These are phyloP conservation scores for Mythimna loreyi DNA, from an alignment of 2,888 invertebrate species.

Conservation along the genomic window DNA sequence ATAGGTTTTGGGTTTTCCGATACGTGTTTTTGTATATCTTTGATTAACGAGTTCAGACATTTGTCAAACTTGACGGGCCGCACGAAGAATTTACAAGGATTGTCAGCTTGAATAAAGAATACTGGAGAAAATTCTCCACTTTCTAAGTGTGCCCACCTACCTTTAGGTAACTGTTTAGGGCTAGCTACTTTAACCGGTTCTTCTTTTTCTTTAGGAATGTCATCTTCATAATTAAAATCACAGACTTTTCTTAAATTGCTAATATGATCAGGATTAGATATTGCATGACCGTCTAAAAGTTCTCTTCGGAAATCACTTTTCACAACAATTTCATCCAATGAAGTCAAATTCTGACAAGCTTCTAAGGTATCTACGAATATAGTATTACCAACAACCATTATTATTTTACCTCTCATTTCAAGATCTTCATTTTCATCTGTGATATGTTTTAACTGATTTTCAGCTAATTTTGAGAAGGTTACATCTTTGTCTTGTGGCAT, in stretches of 20 bases:
- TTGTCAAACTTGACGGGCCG: slow-evolving; percentile 85
- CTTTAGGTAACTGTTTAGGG: slow-evolving; percentile 61
- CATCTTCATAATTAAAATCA: slow-evolving; percentile 72
- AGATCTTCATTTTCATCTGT: slow-evolving; percentile 77
- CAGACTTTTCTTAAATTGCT: slow-evolving; percentile 85
- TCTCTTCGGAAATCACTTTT: slow-evolving; percentile 89
- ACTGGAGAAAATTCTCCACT: slow-evolving; percentile 79
- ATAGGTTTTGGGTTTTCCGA: slow-evolving; percentile 66
- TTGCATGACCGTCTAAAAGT: slow-evolving; percentile 84
- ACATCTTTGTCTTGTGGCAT: slow-evolving; percentile 84
- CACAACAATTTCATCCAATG: slow-evolving; percentile 87
- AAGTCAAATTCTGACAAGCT: slow-evolving; percentile 88
- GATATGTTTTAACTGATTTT: slow-evolving; percentile 72
- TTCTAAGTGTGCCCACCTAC: slow-evolving; percentile 89
- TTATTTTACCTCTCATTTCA: slow-evolving; percentile 86
- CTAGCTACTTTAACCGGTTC: slow-evolving; percentile 59
- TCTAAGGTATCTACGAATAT: slow-evolving; percentile 92
- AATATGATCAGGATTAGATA: slow-evolving; percentile 87
- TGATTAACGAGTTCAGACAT: slow-evolving; percentile 78
- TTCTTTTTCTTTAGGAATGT: slow-evolving; percentile 58
- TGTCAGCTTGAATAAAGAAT: slow-evolving; percentile 82
- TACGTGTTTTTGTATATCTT: slow-evolving; percentile 82
- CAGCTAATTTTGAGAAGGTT: slow-evolving; percentile 80
- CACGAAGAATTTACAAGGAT: slow-evolving; percentile 88
- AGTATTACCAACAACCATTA: slow-evolving; percentile 91